Conservation (phyloP, 2,797 vertebrate genomes). For the Spizella passerina region DNA sequence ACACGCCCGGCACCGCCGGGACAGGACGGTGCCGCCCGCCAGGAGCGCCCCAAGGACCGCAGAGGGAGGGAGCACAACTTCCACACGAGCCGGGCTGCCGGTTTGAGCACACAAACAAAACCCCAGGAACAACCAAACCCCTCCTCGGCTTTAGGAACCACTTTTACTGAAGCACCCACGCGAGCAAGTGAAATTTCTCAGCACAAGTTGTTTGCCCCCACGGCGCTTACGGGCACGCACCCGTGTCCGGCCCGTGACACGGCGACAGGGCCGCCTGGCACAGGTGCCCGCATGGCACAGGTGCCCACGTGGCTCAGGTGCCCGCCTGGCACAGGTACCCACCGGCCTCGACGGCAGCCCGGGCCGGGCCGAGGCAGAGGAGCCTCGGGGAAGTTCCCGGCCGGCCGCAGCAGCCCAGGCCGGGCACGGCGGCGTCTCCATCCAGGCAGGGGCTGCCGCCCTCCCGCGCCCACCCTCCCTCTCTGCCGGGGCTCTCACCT, state of each 20-base stretch:
- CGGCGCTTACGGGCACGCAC: fast-evolving
- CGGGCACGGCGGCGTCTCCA: no score
- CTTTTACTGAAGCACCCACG: fast-evolving
- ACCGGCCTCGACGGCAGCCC: background rate
- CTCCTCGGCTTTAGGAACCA: fast-evolving
- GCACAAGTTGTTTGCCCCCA: fast-evolving
- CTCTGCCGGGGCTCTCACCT: background rate
- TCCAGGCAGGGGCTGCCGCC: no score
- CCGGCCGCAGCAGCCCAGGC: no score
- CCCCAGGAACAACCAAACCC: background rate
- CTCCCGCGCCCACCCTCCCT: background rate
- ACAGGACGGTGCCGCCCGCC: fast-evolving
- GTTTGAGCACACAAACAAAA: no score
- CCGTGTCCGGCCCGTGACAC: fast-evolving
- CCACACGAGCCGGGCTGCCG: fast-evolving
- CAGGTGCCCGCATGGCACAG: background rate
- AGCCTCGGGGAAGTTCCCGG: background rate
- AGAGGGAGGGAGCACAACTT: background rate
- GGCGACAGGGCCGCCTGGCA: background rate
- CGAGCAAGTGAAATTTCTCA: fast-evolving
- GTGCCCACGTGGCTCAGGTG: background rate
- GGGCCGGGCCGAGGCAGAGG: no score
- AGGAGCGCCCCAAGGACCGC: fast-evolving
- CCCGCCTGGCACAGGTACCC: background rate
- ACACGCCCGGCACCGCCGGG: fast-evolving